Base-by-base conservation (phyloP, 2,888 invertebrate genomes). In the Drosophila cyrtoloma region DNA sequence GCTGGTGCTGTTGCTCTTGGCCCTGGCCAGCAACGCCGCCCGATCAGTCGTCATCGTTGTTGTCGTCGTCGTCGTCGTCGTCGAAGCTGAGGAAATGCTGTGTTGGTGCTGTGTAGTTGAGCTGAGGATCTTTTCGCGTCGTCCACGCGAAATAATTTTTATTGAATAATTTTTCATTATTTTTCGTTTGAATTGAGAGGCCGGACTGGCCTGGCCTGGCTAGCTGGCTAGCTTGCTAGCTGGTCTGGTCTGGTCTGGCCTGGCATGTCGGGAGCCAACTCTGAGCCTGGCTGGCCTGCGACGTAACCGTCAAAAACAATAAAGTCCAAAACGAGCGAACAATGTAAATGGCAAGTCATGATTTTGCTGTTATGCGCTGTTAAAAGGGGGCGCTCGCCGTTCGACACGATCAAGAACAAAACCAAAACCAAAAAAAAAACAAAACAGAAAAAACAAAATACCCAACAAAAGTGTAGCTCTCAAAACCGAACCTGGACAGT, bases 131-230 rank as follows among this genome's bases (percentile, higher is more conserved):
- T 79, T 75, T 76, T 68, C 69, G 83, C 82, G 39, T 67, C 77
- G 72, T 74, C 82, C 77, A 80, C 65, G 86, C 84, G 88, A 89
- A 89, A 89, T 92, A 92, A 92, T 92, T 92, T 92, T 92, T 92
- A 92, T 92, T 92, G 92, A 92, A 92, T 92, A 92, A 92, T 92
- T 92, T 92, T 92, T 92, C 92, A 92, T 92, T 92, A 91, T 91
- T 89, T 86, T 90, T 84, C 84, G 80, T 83, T 82, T 88, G 87
- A 91, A 91, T 84, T 90, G 85, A 90, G 82, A 90, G 86, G 79
- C 88, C 68, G 82, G 61, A 67, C 65, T n/a, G 59, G 64, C 19
- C 26, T 16, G 47, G 47, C 5, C 9, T 4, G 57, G 56, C 32
- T 26, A 59, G 62, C 22, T 63, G 68, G 69, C 59, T 37, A 22